Base-by-base conservation (phyloP, 2,888 invertebrate species). In the Ramazzottius varieornatus region DNA sequence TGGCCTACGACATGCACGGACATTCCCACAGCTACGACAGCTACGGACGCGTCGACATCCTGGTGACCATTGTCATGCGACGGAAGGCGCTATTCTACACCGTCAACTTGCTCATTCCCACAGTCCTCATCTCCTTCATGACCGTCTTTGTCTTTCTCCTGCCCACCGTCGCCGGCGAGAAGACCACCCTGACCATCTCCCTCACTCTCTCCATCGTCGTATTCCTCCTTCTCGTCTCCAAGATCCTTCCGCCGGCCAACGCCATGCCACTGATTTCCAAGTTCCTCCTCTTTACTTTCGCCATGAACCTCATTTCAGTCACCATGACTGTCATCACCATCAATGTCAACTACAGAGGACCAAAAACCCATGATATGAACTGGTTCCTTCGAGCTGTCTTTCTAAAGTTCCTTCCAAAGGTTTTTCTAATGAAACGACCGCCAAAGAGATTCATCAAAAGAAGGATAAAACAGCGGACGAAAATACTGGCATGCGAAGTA, bases 261-360 rank as follows among this genome's bases (percentile, higher is more conserved):
- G 77, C 77, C 16, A 79, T 80, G 46, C 80, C 80, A 1, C 73
- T 80, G 29, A 78, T 80, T 69, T 78, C 78, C 63, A 79, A 78
- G 70, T 80, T 79, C 70, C 72, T 80, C 24, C 72, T 80, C 13
- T 78, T 79, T 71, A 80, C 78, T 2, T 79, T 79, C 70, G 75
- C 78, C 65, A 77, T 80, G 77, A 80, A 80, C 71, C 77, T 80
- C 67, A 74, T 79, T 66, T 78, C 79, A 46, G 79, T 80, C 66
- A 72, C 79, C 67, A 72, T 78, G 54, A 80, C 54, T 4, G 54
- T 54, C 29, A 54, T 54, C 20, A 54, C 54, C 20, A 54, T 54
- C 13, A 54, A 54, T 29, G 16, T 54, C 54, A 54, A 54, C 29
- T 54, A 54, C 29, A 16, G 54, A 24, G 54, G 54, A 54, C 54